phyloP scores from a whole-genome alignment of 53 echinoderm and acorn worm genomes.

The Hippasteria phrygiana region DNA sequence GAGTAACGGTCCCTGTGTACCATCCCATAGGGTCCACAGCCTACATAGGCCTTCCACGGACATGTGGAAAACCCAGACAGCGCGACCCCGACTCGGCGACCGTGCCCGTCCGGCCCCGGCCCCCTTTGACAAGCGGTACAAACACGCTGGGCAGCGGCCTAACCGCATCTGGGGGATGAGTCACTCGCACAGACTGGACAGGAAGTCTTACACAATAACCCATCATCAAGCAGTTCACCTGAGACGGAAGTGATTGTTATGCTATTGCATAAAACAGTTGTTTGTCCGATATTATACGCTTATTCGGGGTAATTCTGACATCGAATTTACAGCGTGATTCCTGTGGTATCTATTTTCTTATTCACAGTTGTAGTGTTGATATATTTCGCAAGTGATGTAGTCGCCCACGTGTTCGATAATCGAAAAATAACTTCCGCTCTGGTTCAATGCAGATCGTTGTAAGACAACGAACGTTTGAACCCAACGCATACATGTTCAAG shows the following conservation, averaged over 20 bases:
- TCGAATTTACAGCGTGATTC: background rate
- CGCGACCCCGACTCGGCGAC: background rate
- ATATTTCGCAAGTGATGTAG: background rate
- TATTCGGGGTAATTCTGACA: background rate
- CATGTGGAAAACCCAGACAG: conserved; percentile 4
- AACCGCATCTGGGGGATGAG: conserved; percentile 7
- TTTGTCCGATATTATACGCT: background rate
- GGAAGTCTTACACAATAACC: conserved; percentile 43
- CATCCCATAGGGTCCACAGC: background rate
- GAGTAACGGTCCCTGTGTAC: too few relatives aligned
- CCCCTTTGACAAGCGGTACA: background rate
- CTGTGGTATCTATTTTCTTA: background rate
- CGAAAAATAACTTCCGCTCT: too few relatives aligned
- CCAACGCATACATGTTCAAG: too few relatives aligned
- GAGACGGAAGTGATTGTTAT: conserved; percentile 32
- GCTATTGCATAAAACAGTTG: conserved; percentile 11
- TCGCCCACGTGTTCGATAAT: background rate
- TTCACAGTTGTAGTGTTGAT: background rate
- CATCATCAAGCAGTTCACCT: background rate
- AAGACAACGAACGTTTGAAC: too few relatives aligned
- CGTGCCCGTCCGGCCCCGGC: conserved; percentile 42
- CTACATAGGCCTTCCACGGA: background rate
- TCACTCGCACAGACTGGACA: conserved; percentile 31
- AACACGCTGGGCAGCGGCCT: conserved; percentile 15
- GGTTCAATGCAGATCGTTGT: too few relatives aligned